Conservation (phyloP, 2,113 vertebrate genomes). For the Mesitornis unicolor region DNA sequence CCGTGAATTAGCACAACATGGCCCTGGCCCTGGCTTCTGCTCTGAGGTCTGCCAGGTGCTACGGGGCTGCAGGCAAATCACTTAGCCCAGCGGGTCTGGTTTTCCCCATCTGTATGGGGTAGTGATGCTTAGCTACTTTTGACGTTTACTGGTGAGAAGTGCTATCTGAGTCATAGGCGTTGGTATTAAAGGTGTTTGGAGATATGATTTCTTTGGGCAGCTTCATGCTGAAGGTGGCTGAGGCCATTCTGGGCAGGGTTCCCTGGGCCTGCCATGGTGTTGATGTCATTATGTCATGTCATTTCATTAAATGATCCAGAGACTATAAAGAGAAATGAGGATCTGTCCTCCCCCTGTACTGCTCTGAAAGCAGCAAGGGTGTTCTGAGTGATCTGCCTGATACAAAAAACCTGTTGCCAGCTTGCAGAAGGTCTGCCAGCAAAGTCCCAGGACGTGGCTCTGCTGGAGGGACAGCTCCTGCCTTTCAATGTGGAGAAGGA, state of each 20-base stretch:
- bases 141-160: background rate
- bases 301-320: background rate
- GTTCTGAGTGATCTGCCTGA: background rate
- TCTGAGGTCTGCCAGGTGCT: constrained; percentile 48
- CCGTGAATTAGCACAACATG: background rate
- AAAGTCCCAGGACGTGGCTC: background rate
- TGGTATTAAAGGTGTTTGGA: background rate
- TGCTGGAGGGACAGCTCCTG: background rate
- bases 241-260: background rate
- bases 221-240: background rate
- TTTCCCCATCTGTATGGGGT: constrained; percentile 48
- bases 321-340: background rate
- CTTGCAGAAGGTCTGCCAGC: background rate
- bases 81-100: background rate
- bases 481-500: background rate
- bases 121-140: constrained; percentile 29
- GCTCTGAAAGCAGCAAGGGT: background rate
- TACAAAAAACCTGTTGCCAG: background rate
- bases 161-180: background rate
- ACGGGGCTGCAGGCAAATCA: constrained; percentile 25
- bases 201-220: background rate
- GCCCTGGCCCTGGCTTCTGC: constrained; percentile 2
- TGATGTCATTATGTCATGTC: fast-evolving
- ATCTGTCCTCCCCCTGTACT: background rate
- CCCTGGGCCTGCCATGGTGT: background rate